These are phyloP conservation scores for Nylanderia fulva DNA, from an alignment of 1,140 invertebrate genomes.

Conservation along the genomic window DNA sequence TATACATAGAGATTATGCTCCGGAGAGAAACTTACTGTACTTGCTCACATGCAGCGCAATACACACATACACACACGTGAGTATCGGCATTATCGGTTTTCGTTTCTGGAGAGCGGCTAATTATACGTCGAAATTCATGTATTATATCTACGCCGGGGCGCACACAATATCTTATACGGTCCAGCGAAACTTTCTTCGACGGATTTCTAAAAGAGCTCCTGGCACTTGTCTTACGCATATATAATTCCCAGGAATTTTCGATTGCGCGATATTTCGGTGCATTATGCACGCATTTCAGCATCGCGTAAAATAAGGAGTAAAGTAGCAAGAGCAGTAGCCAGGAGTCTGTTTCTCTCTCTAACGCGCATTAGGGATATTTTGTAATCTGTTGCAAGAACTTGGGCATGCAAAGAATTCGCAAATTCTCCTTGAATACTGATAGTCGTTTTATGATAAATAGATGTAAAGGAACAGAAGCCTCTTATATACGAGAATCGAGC, in stretches of 20 bases:
- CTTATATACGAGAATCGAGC: neutral
- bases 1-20: neutral
- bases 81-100: neutral
- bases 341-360: neutral
- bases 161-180: slow-evolving; percentile 35
- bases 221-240: slow-evolving; percentile 13
- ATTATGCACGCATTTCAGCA: neutral
- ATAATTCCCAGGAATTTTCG: neutral
- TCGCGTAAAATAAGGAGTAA: neutral
- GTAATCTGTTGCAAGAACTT: slow-evolving; percentile 66
- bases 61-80: neutral
- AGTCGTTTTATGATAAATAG: slow-evolving; percentile 75
- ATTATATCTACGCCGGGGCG: neutral
- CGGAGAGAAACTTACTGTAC: neutral
- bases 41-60: neutral
- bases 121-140: slow-evolving; percentile 34
- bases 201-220: slow-evolving; percentile 28
- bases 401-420: slow-evolving; percentile 40
- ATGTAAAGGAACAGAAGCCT: neutral
- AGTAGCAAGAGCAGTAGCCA: neutral
- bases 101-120: neutral
- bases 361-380: slow-evolving; percentile 47
- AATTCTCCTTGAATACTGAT: slow-evolving; percentile 77
- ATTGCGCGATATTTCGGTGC: slow-evolving; percentile 7
- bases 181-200: slow-evolving; percentile 26